Percentiles rank a stretch among this genome's conserved stretches.
These are phyloP conservation scores for Anolis carolinensis DNA, from an alignment of 2,113 vertebrate species.

Conservation along the genomic window DNA sequence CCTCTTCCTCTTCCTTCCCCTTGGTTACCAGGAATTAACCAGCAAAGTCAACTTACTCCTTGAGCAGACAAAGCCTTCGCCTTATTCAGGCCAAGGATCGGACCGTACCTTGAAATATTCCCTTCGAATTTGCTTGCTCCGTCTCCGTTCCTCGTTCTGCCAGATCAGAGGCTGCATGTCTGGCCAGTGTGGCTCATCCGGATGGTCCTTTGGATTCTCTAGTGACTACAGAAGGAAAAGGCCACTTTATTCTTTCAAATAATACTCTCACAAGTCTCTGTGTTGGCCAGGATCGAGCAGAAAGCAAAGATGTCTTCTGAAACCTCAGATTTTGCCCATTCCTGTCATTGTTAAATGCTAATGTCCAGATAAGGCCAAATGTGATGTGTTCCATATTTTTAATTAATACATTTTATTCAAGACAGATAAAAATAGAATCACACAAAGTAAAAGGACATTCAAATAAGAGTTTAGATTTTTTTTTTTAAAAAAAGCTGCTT, in stretches of 20 bases:
- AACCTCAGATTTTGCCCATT: no score
- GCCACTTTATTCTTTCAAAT: not conserved
- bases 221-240: constrained; percentile 58
- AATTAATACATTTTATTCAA: no score
- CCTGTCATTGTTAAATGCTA: no score
- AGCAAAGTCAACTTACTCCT: not conserved
- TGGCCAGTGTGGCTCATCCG: constrained; percentile 88
- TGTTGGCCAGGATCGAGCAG: no score
- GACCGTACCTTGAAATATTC: constrained; percentile 93
- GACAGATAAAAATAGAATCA: no score
- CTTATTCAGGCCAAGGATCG: not conserved
- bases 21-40: not conserved
- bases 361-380: no score
- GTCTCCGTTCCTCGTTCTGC: constrained; percentile 91
- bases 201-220: constrained; percentile 83
- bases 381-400: no score
- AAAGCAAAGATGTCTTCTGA: no score
- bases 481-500: no score
- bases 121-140: constrained; percentile 94
- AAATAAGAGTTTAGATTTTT: no score
- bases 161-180: constrained; percentile 88
- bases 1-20: no score
- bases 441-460: no score
- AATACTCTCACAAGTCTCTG: not conserved
- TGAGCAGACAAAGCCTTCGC: not conserved